Percentiles rank a stretch among this genome's conserved stretches.
Conservation (phyloP, 2,888 invertebrate genomes). For the Athripsodes cinereus region DNA sequence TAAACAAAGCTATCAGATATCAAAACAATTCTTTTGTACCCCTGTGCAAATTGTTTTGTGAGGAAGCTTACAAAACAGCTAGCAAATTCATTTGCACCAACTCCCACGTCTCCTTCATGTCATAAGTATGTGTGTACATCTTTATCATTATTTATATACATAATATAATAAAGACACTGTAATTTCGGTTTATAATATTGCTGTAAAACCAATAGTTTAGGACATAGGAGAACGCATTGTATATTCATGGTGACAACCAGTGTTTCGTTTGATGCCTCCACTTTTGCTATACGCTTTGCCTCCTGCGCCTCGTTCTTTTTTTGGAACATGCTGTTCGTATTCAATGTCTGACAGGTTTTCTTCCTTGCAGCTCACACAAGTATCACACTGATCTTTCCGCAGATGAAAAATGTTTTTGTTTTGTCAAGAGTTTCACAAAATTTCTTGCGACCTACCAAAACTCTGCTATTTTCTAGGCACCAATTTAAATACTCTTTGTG, state of each 20-base stretch:
- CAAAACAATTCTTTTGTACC: background rate
- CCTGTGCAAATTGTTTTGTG: background rate
- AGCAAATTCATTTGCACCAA: background rate
- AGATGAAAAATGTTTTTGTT: background rate
- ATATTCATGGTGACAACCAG: background rate
- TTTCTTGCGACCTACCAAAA: background rate
- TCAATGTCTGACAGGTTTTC: background rate
- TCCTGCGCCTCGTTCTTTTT: background rate
- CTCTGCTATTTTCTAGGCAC: too few species aligned
- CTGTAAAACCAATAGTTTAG: background rate
- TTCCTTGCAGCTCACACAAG: background rate
- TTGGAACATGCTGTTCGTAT: background rate
- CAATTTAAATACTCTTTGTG: too few species aligned
- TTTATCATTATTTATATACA: background rate
- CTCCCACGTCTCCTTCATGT: background rate
- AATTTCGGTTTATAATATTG: background rate
- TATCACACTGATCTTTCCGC: background rate
- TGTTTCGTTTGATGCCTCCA: background rate
- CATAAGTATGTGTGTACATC: background rate
- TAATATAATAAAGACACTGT: background rate
- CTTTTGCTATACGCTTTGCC: background rate
- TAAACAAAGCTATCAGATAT: background rate
- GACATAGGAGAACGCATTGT: background rate
- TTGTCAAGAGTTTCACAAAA: background rate
- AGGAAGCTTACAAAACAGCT: too few species aligned